Evolutionary conservation across 2,113 vertebrate genomes (phyloP).

Genomic region (Rhizomys pruinosus): DNA sequence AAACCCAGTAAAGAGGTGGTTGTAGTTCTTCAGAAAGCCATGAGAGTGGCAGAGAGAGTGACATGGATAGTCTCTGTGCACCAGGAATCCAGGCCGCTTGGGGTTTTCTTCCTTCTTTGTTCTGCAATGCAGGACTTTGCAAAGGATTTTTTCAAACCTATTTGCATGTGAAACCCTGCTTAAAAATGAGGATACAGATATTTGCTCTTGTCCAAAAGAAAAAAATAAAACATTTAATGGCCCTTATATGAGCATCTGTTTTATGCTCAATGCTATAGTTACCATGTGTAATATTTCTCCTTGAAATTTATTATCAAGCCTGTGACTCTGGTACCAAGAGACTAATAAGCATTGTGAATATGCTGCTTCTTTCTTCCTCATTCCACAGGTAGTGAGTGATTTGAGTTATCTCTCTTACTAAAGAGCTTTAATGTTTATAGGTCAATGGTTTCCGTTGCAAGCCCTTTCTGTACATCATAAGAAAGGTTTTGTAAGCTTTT

Average conservation of each 20-base stretch:
- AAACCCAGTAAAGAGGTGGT: background rate
- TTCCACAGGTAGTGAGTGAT: background rate
- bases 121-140: background rate
- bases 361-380: background rate
- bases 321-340: background rate
- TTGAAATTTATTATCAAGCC: slow-evolving; percentile 34
- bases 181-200: background rate
- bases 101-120: background rate
- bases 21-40: background rate
- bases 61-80: background rate
- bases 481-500: background rate
- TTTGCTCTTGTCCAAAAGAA: background rate
- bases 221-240: background rate
- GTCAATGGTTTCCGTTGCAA: background rate
- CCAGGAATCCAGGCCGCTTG: background rate
- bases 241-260: background rate
- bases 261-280: background rate
- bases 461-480: background rate
- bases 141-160: background rate
- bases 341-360: slow-evolving; percentile 43
- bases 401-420: slow-evolving; percentile 42
- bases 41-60: background rate
- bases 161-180: background rate
- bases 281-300: background rate
- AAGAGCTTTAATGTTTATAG: background rate